Conservation (phyloP, 2,888 invertebrate genomes). For the Lordiphosa andalusiaca region DNA sequence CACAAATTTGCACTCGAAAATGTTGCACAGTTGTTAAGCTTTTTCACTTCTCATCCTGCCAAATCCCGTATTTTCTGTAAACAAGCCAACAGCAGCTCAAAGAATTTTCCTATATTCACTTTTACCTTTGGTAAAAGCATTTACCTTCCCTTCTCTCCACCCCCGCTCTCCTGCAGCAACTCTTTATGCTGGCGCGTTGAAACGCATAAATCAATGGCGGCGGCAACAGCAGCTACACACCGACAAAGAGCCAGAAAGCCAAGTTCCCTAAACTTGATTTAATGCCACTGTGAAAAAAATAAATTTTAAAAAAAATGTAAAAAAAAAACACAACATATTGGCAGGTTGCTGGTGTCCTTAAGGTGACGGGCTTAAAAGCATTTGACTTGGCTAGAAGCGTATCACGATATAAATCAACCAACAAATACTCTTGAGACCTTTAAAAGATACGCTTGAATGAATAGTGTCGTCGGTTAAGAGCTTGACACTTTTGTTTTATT, state of each 20-base stretch:
- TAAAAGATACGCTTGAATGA: no score
- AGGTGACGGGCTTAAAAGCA: constrained; percentile 41
- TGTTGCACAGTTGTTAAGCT: constrained; percentile 44
- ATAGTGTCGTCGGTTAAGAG: no score
- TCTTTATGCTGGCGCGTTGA: constrained; percentile 43
- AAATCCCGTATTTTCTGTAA: constrained; percentile 18
- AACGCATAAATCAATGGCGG: constrained; percentile 63
- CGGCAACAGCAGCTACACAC: constrained; percentile 38
- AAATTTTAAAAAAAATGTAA: background rate
- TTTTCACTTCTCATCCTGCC: constrained; percentile 21
- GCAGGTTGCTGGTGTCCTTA: constrained; percentile 33
- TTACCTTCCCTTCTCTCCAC: constrained; percentile 2
- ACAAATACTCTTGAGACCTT: constrained; percentile 18
- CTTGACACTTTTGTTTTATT: no score
- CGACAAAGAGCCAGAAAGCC: constrained; percentile 38
- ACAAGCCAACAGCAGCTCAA: constrained; percentile 42
- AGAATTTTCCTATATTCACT: constrained; percentile 25
- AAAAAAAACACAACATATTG: constrained; percentile 39
- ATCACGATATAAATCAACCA: constrained; percentile 35
- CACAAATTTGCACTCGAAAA: constrained; percentile 60
- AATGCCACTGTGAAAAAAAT: constrained; percentile 40
- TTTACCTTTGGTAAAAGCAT: constrained; percentile 17
- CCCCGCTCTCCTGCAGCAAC: constrained; percentile 7
- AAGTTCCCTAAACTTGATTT: constrained; percentile 66
- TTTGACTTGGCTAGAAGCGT: constrained; percentile 35